Conservation (phyloP, 2,797 vertebrate genomes). For the Streptopelia turtur region DNA sequence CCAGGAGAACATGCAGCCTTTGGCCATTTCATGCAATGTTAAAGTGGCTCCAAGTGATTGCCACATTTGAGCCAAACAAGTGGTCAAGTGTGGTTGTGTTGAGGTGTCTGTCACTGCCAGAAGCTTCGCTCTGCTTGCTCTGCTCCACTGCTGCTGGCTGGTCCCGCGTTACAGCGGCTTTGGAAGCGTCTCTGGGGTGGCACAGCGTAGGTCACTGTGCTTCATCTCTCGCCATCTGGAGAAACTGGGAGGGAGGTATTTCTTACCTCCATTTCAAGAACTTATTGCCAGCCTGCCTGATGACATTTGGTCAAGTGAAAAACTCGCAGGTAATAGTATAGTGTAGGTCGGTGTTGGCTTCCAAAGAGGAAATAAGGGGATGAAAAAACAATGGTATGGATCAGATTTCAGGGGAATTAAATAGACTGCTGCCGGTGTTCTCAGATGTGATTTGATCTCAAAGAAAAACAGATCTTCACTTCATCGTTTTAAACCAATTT, state of each 20-base stretch:
- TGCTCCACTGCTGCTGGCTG: neutral
- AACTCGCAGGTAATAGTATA: neutral
- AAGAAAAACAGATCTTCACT: conserved; percentile 70
- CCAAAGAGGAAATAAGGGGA: conserved; percentile 12
- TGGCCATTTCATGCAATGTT: neutral
- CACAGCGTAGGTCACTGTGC: neutral
- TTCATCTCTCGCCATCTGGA: neutral
- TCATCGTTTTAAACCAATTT: conserved; percentile 81
- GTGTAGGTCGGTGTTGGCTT: neutral
- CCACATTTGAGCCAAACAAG: accelerated
- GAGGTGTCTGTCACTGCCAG: neutral
- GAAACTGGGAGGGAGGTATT: neutral
- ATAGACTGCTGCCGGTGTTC: conserved; percentile 56
- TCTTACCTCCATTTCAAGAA: neutral
- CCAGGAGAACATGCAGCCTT: neutral
- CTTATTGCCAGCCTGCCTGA: neutral
- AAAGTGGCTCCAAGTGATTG: neutral
- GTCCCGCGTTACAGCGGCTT: accelerated
- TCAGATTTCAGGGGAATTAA: conserved; percentile 57
- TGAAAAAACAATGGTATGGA: conserved; percentile 37
- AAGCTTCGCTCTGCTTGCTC: neutral
- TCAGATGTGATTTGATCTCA: conserved; percentile 68
- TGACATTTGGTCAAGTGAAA: conserved; percentile 4
- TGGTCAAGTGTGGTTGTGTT: neutral
- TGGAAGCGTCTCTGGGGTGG: neutral